Percentiles rank a stretch among this genome's conserved stretches.
Conservation (phyloP, 1,140 invertebrate genomes). For the Drosophila ananassae region DNA sequence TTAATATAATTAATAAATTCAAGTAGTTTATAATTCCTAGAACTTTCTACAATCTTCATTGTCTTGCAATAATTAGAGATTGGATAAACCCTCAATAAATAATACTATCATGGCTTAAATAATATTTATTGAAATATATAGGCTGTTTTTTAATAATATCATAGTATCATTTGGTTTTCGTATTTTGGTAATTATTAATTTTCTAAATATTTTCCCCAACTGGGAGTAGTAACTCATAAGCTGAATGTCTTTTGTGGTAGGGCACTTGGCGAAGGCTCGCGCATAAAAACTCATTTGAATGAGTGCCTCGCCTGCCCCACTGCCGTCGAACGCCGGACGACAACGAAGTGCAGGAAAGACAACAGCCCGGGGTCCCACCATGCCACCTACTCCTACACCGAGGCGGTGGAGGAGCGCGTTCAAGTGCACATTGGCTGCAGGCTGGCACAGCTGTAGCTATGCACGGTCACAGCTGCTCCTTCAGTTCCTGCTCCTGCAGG, state of each 20-base stretch:
- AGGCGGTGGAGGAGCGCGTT: constrained; percentile 28
- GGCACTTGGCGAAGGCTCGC: constrained; percentile 58
- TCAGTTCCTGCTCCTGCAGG: constrained; percentile 26
- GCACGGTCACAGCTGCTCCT: constrained; percentile 68
- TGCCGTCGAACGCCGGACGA: constrained; percentile 41
- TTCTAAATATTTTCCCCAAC: constrained; percentile 1
- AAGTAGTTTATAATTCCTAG: neutral
- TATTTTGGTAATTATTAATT: neutral
- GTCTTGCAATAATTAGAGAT: neutral
- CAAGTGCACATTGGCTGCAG: constrained; percentile 68
- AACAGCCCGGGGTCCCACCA: constrained; percentile 36
- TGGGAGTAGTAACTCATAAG: constrained; percentile 16
- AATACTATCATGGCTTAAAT: neutral
- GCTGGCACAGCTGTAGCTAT: constrained; percentile 29
- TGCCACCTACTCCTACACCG: constrained; percentile 1
- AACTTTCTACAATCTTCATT: neutral
- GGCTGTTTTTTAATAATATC: neutral
- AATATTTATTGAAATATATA: neutral
- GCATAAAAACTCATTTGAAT: constrained; percentile 81
- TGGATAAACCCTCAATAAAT: neutral
- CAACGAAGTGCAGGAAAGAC: constrained; percentile 57
- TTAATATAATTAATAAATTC: constrained; percentile 1
- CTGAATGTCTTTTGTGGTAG: constrained; percentile 21
- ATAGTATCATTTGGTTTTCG: neutral
- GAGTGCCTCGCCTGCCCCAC: constrained; percentile 56